Base-by-base conservation (phyloP, 2,888 invertebrate genomes). In the Leptinotarsa juncta region DNA sequence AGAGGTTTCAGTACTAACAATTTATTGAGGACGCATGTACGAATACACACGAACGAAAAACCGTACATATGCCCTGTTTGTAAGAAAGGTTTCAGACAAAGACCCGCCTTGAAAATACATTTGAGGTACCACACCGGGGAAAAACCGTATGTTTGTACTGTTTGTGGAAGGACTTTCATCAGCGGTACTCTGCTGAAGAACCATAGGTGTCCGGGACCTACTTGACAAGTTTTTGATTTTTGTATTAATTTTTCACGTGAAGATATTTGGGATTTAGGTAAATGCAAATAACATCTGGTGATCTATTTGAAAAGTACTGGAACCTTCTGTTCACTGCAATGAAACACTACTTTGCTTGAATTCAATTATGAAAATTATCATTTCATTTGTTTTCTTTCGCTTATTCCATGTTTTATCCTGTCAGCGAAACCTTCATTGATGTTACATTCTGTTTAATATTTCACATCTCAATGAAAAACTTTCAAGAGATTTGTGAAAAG, bases 71-170 rank as follows among this genome's bases (percentile, higher is more conserved):
- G 78, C 69, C 20, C 42, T 5, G 48, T 77, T 3, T 78, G 78
- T 42, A 73, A 72, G 55, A 78, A 79, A 71, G 49, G 69, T 74
- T 74, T 78, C 50, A 74, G 77, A 67, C 78, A 78, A 55, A 74
- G 71, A 48, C 75, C 78, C 10, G 73, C 77, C 0, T 75, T 85
- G 42, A 80, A 78, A 26, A 79, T 81, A 20, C 91, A 91, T 78
- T 89, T 90, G 89, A 82, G 89, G 0, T 89, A 89, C 68, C 91
- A 91, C 75, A 90, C 89, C 16, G 90, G 89, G 0, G 89, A 90
- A 48, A 90, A 89, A 78, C 85, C 85, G 5, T 84, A 83, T 72
- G 67, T 65, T n/a, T 84, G 86, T 70, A 72, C 70, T 0, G 67
- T 79, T 50, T 84, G 92, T 78, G 90, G 90, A 0, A 90, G 90